phyloP scores from a whole-genome alignment of 2,113 vertebrate genomes.

The Puffinus mauretanicus region DNA sequence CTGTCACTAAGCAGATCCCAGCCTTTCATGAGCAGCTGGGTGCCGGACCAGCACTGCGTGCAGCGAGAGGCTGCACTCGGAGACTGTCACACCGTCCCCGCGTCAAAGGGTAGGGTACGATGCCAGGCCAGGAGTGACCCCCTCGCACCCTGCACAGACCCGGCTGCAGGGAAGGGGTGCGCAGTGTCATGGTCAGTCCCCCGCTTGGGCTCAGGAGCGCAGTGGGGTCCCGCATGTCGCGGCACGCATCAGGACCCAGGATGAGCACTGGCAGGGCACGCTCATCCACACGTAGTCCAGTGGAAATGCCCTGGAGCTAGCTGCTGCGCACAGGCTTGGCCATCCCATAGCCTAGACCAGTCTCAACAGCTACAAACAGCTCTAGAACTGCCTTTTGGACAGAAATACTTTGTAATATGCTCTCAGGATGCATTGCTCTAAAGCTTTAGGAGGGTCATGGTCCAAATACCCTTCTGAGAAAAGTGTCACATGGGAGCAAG shows the following conservation, averaged over 20 bases:
- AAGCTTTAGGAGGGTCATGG: not conserved
- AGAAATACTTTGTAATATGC: not conserved
- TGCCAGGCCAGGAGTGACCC: not conserved
- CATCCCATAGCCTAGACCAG: not conserved
- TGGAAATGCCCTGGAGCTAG: not conserved
- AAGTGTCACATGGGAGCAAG: not conserved
- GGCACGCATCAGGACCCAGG: rapidly evolving
- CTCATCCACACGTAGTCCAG: not conserved
- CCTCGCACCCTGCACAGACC: not conserved
- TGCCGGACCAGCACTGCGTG: not conserved
- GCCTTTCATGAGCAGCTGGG: constrained; percentile 15
- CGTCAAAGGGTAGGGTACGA: rapidly evolving
- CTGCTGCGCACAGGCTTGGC: not conserved
- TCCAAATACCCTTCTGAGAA: not conserved
- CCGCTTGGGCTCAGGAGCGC: not conserved
- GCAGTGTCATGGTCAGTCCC: not conserved
- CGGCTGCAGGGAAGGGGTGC: not conserved
- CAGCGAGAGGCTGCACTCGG: not conserved
- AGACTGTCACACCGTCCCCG: not conserved
- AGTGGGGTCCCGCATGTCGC: not conserved
- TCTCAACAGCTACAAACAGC: not conserved
- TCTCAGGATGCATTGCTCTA: not conserved
- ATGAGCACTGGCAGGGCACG: not conserved
- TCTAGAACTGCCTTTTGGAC: not conserved
- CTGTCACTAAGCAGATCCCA: constrained; percentile 11